phyloP scores from a whole-genome alignment of 2,113 vertebrate species.

The Mugil cephalus region DNA sequence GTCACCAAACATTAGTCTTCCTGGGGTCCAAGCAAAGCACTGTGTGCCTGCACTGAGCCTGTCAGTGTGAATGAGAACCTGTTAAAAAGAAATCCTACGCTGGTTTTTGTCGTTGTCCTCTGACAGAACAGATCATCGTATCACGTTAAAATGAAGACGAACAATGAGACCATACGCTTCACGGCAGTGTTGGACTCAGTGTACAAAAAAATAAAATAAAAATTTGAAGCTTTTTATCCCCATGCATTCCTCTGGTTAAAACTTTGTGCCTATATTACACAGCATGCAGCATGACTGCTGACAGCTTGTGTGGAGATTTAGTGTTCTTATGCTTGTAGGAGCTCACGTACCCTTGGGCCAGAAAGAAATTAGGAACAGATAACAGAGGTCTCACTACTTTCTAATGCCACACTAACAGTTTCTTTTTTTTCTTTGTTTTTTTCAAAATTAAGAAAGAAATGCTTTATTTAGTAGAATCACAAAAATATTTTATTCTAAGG shows the following conservation, averaged over 20 bases:
- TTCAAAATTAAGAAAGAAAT: too few species aligned
- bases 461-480: too few species aligned
- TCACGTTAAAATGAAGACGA: constrained; percentile 12
- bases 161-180: constrained; percentile 5
- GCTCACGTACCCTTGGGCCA: not conserved
- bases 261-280: not conserved
- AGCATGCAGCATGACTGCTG: not conserved
- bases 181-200: not conserved
- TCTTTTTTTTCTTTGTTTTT: constrained; percentile 2
- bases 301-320: not conserved
- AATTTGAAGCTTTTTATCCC: not conserved
- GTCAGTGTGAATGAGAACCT: not conserved
- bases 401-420: not conserved
- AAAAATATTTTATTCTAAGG: constrained; percentile 5
- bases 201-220: too few species aligned
- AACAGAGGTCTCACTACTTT: not conserved
- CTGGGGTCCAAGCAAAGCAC: too few species aligned
- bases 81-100: too few species aligned
- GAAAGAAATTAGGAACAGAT: not conserved
- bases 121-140: not conserved
- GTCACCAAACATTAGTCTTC: too few species aligned
- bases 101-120: not conserved
- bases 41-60: not conserved
- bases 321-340: not conserved
- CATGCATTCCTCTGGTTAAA: not conserved